phyloP scores from a whole-genome alignment of 2,113 vertebrate genomes.

The Hipposideros armiger region DNA sequence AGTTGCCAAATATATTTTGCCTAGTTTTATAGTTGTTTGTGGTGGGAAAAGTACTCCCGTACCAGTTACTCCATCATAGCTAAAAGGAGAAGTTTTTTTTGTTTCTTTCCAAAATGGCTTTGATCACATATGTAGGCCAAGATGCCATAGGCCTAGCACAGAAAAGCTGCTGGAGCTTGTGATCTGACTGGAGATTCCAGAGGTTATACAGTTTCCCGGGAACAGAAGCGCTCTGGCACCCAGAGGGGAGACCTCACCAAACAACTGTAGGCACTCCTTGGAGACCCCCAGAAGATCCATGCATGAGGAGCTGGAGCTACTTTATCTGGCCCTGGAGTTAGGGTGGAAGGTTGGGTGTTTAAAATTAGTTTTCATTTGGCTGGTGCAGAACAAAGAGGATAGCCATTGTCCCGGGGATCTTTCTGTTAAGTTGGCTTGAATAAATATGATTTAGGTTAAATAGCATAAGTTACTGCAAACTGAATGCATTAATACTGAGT shows the following conservation, averaged over 20 bases:
- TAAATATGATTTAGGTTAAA: constrained; percentile 18
- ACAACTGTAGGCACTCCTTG: neutral
- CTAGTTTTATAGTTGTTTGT: neutral
- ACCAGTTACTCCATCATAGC: neutral
- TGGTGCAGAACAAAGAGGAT: constrained; percentile 2
- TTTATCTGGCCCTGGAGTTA: neutral
- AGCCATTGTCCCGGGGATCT: neutral
- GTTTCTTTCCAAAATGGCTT: neutral
- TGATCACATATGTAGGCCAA: neutral
- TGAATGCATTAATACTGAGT: neutral
- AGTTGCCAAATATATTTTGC: neutral
- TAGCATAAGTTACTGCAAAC: neutral
- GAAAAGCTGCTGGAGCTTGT: constrained; percentile 27
- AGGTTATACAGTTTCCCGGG: neutral
- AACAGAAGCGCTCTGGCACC: neutral
- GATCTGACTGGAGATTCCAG: neutral
- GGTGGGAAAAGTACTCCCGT: neutral
- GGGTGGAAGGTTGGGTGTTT: neutral
- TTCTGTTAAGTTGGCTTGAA: constrained; percentile 35
- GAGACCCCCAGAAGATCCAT: neutral
- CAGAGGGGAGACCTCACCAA: neutral
- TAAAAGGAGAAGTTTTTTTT: neutral
- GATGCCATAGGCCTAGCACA: neutral
- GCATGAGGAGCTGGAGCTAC: neutral
- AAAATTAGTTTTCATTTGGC: constrained; percentile 42